phyloP scores from a whole-genome alignment of 1,140 invertebrate species.

The Cotesia glomerata region DNA sequence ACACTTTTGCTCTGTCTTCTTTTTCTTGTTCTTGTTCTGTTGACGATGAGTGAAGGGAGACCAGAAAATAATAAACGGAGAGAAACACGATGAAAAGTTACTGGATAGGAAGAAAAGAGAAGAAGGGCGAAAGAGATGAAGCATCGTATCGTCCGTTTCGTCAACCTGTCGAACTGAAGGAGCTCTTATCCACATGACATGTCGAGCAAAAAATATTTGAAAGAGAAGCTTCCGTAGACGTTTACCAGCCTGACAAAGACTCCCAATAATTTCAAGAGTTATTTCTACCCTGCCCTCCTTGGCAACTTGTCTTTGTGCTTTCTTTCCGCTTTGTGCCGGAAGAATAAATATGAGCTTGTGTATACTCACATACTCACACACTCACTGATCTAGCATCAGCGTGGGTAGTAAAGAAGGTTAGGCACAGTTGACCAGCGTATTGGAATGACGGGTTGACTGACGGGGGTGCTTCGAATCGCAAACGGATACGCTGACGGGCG shows the following conservation, averaged over 20 bases:
- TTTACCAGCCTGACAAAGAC: not conserved
- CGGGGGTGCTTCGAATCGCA: slow-evolving; percentile 32
- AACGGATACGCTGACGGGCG: slow-evolving; percentile 28
- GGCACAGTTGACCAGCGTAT: slow-evolving; percentile 39
- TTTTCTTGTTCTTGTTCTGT: not conserved
- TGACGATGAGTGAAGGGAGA: not conserved
- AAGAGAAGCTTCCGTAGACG: too few species aligned
- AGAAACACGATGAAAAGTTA: not conserved
- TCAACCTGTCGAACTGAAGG: slow-evolving; percentile 25
- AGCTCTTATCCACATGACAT: slow-evolving; percentile 17
- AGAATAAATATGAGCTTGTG: too few species aligned
- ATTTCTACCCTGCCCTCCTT: not conserved
- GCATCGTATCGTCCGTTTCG: slow-evolving; percentile 14
- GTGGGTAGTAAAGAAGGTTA: not conserved
- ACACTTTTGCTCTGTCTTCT: not conserved
- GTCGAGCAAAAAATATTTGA: not conserved
- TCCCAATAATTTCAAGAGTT: too few species aligned
- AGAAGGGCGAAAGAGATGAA: not conserved
- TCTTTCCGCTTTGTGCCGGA: not conserved
- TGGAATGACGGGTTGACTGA: slow-evolving; percentile 40
- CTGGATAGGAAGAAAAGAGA: not conserved
- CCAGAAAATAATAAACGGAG: not conserved
- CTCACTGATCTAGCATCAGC: too few species aligned
- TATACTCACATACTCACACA: too few species aligned
- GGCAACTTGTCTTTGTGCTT: not conserved